phyloP scores from a whole-genome alignment of 23 tunicate species.

The Diplosoma virens region DNA sequence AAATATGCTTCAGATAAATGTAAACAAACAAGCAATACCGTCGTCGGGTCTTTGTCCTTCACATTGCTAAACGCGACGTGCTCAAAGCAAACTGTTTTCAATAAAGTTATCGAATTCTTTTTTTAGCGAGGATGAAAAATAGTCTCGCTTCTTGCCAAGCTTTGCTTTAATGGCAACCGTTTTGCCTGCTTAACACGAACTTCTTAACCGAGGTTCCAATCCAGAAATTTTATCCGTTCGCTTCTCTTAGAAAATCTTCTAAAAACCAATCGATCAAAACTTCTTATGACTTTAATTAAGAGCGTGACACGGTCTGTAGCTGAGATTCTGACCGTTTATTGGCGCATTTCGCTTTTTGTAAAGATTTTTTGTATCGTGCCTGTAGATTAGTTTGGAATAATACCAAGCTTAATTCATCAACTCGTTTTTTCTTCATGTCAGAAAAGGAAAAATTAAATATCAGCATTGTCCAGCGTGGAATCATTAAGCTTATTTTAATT shows the following conservation, averaged over 20 bases:
- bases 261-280: conserved; percentile 2
- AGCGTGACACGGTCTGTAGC: neutral
- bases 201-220: too few species aligned
- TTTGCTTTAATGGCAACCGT: neutral
- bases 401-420: neutral
- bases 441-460: too few species aligned
- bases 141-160: neutral
- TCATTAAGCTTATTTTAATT: neutral
- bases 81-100: too few species aligned
- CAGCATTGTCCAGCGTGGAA: neutral
- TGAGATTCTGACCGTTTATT: neutral
- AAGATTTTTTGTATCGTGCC: neutral
- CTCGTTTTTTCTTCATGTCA: neutral
- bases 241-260: too few species aligned
- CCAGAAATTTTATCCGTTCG: too few species aligned
- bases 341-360: neutral
- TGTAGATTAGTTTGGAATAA: conserved; percentile 5
- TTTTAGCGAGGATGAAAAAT: neutral
- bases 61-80: too few species aligned
- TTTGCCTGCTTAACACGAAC: too few species aligned
- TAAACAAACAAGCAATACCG: too few species aligned
- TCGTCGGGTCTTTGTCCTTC: too few species aligned
- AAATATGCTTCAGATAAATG: too few species aligned
- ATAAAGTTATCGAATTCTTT: too few species aligned
- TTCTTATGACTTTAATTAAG: conserved; percentile 9